Base-by-base conservation (phyloP, 2,113 vertebrate genomes). In the Nothobranchius kuhntae region DNA sequence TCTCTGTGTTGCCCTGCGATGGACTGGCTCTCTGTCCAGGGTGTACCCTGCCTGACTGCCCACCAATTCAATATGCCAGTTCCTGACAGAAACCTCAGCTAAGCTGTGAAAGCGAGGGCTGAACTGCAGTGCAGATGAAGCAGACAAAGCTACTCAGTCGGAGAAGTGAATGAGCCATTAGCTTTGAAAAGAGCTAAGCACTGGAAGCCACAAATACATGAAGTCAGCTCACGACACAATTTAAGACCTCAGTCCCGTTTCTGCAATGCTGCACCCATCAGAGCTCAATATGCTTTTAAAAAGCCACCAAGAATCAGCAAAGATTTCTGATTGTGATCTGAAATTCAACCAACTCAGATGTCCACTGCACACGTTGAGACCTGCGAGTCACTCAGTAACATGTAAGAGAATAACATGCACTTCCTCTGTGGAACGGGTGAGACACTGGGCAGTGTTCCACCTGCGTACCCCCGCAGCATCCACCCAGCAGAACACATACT, bases 141-240 rank as follows among this genome's bases (percentile, higher is more conserved):
- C 72, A 84, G 84, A 86, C 84, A 68, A 80, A 81, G 64, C 75
- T 67, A 77, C 75, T 74, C 80, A 81, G 77, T 61, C 62, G 2
- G 62, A 84, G 65, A 38, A 61, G 44, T 63, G 69, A 87, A 80
- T 72, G 66, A 73, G 13, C 64, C 58, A 63, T 62, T 46, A 68
- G 60, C 60, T 67, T 36, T 51, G 53, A 60, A 83, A 75, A 79
- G 44, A 69, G 71, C 72, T 71, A 65, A 71, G 53, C 30, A 55
- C 57, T 77, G 58, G 47, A 74, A 74, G 47, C 75, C 63, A 56
- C 67, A 78, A 77, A 76, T 58, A 52, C 50, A 63, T 26, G 45
- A 50, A 65, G 63, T 75, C 74, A 65, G 62, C 64, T 80, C 38
- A 55, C 51, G 38, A 69, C 53, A 47, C 45, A 58, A 58, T 68